These are phyloP conservation scores for Drosophila trichaetosa DNA, from an alignment of 2,888 invertebrate species.

Conservation along the genomic window DNA sequence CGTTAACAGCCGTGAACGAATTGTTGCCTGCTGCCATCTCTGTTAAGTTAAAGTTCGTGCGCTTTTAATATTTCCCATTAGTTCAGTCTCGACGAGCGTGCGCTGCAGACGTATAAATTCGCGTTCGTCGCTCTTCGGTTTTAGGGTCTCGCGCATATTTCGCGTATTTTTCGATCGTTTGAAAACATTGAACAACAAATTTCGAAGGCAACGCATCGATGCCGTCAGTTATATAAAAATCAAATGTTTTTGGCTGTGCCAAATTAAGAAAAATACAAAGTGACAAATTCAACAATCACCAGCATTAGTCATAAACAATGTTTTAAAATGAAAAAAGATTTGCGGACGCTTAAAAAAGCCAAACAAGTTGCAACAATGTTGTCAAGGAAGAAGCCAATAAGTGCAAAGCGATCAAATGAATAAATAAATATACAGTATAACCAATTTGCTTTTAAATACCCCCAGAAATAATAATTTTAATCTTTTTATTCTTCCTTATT, in stretches of 20 bases:
- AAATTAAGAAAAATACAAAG: slow-evolving; percentile 39
- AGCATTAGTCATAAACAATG: slow-evolving; percentile 38
- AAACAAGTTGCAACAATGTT: slow-evolving; percentile 61
- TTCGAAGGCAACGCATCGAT: slow-evolving; percentile 26
- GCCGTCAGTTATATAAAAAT: slow-evolving; percentile 55
- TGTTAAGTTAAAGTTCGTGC: slow-evolving; percentile 7
- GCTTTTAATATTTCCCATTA: slow-evolving; percentile 52
- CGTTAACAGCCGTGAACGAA: slow-evolving; percentile 2
- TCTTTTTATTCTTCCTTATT: no score
- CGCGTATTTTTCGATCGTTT: slow-evolving; percentile 47
- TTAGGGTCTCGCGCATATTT: slow-evolving; percentile 58
- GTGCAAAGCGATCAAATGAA: slow-evolving; percentile 51
- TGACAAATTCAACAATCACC: slow-evolving; percentile 49
- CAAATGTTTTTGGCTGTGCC: slow-evolving; percentile 18
- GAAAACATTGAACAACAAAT: slow-evolving; percentile 25
- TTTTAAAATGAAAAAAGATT: slow-evolving; percentile 51
- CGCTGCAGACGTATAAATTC: slow-evolving; percentile 43
- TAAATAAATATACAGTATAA: slow-evolving; percentile 32
- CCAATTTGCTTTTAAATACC: no score
- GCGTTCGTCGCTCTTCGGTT: slow-evolving; percentile 15
- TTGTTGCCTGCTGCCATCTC: neutral
- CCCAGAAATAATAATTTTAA: no score
- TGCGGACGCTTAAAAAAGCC: slow-evolving; percentile 36
- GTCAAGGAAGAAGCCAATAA: slow-evolving; percentile 62
- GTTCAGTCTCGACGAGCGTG: slow-evolving; percentile 52